Conservation (phyloP, 2,797 vertebrate species). For the Sandelia bainsii region DNA sequence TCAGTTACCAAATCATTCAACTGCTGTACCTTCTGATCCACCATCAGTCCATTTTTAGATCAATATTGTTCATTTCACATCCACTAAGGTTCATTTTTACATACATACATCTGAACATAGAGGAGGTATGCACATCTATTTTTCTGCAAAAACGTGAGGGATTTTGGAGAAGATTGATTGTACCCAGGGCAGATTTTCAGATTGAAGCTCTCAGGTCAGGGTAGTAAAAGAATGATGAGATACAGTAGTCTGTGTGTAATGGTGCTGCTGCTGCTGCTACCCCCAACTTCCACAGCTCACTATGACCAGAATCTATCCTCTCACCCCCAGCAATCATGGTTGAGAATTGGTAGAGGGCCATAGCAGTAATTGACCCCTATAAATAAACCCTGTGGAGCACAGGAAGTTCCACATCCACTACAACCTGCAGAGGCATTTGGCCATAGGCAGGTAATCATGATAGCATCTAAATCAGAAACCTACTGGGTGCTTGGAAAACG, state of each 20-base stretch:
- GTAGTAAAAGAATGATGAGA: constrained; percentile 50
- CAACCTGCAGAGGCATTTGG: constrained; percentile 41
- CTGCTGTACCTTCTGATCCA: constrained; percentile 1
- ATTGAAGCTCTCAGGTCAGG: constrained; percentile 57
- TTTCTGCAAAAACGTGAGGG: constrained; percentile 6
- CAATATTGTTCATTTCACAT: background rate
- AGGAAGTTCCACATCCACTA: constrained; percentile 35
- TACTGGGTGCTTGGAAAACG: constrained; percentile 37
- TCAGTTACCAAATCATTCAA: constrained; percentile 18
- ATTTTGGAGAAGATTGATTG: constrained; percentile 59
- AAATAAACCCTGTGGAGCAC: constrained; percentile 60
- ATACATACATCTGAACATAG: constrained; percentile 17
- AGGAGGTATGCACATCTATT: background rate
- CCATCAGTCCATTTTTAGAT: constrained; percentile 18
- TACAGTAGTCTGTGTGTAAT: constrained; percentile 46
- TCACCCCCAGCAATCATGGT: constrained; percentile 8
- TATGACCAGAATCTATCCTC: constrained; percentile 21
- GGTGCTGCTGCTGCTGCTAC: constrained; percentile 11
- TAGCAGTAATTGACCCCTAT: constrained; percentile 60
- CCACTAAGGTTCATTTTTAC: background rate
- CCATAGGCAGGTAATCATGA: constrained; percentile 68
- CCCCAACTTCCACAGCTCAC: constrained; percentile 28
- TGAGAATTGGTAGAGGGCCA: constrained; percentile 51
- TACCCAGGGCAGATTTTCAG: constrained; percentile 43
- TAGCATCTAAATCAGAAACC: constrained; percentile 61